Evolutionary conservation across 2,113 vertebrate species (phyloP), one percentile per base, ranked within the genome.

Genomic region (Corvus hawaiiensis): DNA sequence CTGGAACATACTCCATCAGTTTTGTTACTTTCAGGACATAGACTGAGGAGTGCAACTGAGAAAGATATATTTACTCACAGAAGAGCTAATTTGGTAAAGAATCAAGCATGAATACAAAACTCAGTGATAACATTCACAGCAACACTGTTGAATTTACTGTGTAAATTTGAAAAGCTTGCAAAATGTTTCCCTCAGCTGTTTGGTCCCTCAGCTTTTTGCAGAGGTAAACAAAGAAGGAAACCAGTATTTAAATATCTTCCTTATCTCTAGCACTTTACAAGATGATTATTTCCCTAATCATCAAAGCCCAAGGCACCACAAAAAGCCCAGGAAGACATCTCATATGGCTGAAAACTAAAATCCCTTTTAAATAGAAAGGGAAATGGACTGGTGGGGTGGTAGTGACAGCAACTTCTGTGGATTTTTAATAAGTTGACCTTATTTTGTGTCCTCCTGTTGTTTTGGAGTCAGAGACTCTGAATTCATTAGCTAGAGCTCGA

Each of bases 21-120:
- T 95, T 93, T 83, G 43, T 81, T 87, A 56, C 39, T 67, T 94
- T 80, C 67, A 94, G 35, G 55, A 69, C 43, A 44, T 8, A 63
- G 48, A 63, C 27, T 92, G 55, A 63, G 39, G 43, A 74, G 48
- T 90, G 56, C 72, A 76, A 92, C 59, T 71, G 83, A 75, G 44
- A 84, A 80, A 93, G 85, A 84, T 77, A 67, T 75, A 56, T 92
- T 92, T 90, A 82, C 49, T 81, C 28, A 33, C 11, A 85, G 84
- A 92, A 81, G 59, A 86, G 64, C 33, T 94, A 93, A 86, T 96
- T 92, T 87, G 61, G 84, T 75, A 81, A 95, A 77, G 88, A 92
- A 94, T 72, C 86, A 90, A 72, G 61, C 19, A 41, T 46, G 48
- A 90, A 64, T 86, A 71, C 11, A 91, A 79, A 93, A 51, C 52